Conservation (phyloP, 2,888 invertebrate species). For the Eupithecia insigniata region DNA sequence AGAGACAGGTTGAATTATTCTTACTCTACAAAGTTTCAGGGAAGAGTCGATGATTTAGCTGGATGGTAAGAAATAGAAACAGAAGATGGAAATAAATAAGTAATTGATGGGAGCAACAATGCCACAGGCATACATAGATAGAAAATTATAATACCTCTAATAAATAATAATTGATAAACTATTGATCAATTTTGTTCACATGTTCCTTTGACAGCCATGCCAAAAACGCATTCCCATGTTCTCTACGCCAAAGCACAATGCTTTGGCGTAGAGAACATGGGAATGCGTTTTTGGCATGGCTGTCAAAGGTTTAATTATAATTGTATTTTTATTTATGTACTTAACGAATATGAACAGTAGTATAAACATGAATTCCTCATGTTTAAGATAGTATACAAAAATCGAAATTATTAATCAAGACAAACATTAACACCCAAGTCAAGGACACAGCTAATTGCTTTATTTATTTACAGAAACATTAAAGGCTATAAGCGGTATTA, state of each 20-base stretch:
- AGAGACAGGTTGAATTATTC: background rate
- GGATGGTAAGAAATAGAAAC: background rate
- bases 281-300: too few relatives aligned
- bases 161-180: background rate
- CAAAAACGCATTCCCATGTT: too few relatives aligned
- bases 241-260: too few relatives aligned
- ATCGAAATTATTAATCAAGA: background rate
- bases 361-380: background rate
- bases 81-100: background rate
- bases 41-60: background rate
- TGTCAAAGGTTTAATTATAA: too few relatives aligned
- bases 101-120: background rate
- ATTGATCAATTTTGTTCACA: background rate
- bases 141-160: background rate
- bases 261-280: too few relatives aligned
- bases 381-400: background rate
- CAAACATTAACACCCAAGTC: slow-evolving; percentile 14
- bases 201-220: too few relatives aligned
- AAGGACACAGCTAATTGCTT: slow-evolving; percentile 24
- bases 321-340: background rate
- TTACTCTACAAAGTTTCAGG: background rate
- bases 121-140: background rate
- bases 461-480: slow-evolving; percentile 29
- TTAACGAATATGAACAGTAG: background rate
- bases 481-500: slow-evolving; percentile 27